Percentiles rank a stretch among this genome's conserved stretches.
Evolutionary conservation across 2,797 vertebrate genomes (phyloP).

Genomic region (Gambusia yucatana): DNA sequence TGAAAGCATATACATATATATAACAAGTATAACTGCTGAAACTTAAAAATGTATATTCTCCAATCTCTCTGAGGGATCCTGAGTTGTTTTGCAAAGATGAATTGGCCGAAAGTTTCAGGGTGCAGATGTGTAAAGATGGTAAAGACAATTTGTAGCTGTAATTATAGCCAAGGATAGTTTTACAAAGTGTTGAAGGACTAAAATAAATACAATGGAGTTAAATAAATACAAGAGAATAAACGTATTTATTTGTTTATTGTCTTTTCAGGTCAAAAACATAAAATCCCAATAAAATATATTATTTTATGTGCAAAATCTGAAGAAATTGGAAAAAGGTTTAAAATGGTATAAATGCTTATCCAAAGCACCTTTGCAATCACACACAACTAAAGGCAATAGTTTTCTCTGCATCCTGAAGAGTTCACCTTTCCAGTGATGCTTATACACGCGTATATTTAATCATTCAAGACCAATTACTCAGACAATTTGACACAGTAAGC

Average conservation of each 20-base stretch:
- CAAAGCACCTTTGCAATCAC: background rate
- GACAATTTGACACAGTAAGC: conserved; percentile 51
- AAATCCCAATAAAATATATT: background rate
- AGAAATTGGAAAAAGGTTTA: background rate
- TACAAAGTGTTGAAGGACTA: background rate
- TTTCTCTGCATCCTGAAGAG: conserved; percentile 18
- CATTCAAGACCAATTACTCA: conserved; percentile 11
- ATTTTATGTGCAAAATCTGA: background rate
- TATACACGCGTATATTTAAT: conserved; percentile 36
- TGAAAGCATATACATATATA: background rate
- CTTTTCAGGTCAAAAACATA: background rate
- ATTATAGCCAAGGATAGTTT: background rate
- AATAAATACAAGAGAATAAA: too few species aligned
- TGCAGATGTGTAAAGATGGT: background rate
- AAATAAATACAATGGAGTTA: background rate
- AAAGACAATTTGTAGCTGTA: background rate
- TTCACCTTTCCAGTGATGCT: conserved; percentile 27
- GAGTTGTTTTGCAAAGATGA: background rate
- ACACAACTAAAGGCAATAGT: conserved; percentile 11
- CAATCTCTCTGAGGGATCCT: background rate
- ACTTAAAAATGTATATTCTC: background rate
- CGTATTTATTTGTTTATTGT: too few species aligned
- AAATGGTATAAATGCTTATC: background rate
- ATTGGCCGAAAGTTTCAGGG: background rate
- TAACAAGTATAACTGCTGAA: background rate